Evolutionary conservation across 2,888 invertebrate species (phyloP).

Genomic region (Lymantria dispar): DNA sequence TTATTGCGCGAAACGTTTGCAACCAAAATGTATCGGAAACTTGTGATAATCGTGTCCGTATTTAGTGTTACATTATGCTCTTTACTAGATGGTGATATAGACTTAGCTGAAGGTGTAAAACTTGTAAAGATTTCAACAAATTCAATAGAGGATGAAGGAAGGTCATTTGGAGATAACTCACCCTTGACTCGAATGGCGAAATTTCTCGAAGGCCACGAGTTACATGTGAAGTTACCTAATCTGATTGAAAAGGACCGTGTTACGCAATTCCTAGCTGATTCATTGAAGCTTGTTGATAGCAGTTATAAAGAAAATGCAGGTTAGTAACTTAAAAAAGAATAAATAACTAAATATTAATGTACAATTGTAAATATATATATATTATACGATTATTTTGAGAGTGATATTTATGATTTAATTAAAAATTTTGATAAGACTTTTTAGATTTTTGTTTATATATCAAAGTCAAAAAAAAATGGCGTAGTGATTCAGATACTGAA

Average conservation of each 20-base stretch:
- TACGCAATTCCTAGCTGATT: constrained; percentile 80
- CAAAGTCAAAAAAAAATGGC: too few relatives aligned
- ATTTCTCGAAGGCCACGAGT: constrained; percentile 87
- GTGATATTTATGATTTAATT: too few relatives aligned
- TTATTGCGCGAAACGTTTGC: constrained; percentile 61
- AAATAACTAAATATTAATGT: too few relatives aligned
- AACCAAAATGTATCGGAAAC: constrained; percentile 64
- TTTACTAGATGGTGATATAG: constrained; percentile 75
- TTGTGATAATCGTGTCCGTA: constrained; percentile 42
- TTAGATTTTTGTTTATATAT: too few relatives aligned
- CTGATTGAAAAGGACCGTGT: constrained; percentile 86
- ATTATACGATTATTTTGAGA: too few relatives aligned
- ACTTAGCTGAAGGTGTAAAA: constrained; percentile 84
- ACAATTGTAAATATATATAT: too few relatives aligned
- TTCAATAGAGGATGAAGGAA: constrained; percentile 69
- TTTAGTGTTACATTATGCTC: constrained; percentile 43
- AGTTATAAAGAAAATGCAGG: constrained; percentile 73
- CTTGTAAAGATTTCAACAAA: constrained; percentile 81
- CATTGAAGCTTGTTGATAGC: constrained; percentile 74
- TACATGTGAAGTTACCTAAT: constrained; percentile 87
- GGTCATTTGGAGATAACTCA: constrained; percentile 76
- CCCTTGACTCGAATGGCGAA: constrained; percentile 83
- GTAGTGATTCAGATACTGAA: too few relatives aligned
- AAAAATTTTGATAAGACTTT: too few relatives aligned
- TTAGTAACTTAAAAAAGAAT: too few relatives aligned